Percentiles rank a stretch among this genome's conserved stretches.
These are phyloP conservation scores for Aleiodes sp. DNA, from an alignment of 1,140 invertebrate species.

Conservation along the genomic window DNA sequence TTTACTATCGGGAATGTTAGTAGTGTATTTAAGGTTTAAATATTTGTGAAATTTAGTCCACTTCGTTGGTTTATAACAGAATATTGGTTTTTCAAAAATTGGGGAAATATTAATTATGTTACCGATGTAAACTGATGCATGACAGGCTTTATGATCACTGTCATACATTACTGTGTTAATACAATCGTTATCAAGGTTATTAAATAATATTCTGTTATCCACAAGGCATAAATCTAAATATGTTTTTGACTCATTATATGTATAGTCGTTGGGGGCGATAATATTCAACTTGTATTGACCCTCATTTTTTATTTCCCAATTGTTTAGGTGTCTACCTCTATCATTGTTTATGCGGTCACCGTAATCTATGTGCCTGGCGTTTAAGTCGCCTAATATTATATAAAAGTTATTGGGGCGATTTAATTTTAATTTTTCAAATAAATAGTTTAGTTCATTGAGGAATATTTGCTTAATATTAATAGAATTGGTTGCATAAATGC, in stretches of 20 bases:
- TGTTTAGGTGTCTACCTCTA: neutral
- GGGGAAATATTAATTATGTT: neutral
- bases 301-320: neutral
- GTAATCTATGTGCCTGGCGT: neutral
- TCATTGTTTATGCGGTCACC: neutral
- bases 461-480: neutral
- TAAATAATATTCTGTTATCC: neutral
- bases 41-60: neutral
- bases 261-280: neutral
- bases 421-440: slow-evolving; percentile 6
- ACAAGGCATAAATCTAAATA: neutral
- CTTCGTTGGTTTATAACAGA: neutral
- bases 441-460: neutral
- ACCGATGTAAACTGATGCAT: neutral
- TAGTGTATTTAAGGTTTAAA: neutral
- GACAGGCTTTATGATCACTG: slow-evolving; percentile 26
- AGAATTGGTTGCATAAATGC: slow-evolving; percentile 10
- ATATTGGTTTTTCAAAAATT: neutral
- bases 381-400: slow-evolving; percentile 25
- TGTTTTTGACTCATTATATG: neutral
- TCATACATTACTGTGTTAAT: slow-evolving; percentile 23
- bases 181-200: neutral
- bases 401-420: slow-evolving; percentile 15
- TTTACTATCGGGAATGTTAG: neutral
- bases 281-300: slow-evolving; percentile 9